These are phyloP conservation scores for Drosophila insularis DNA, from an alignment of 1,140 invertebrate species.

Conservation along the genomic window DNA sequence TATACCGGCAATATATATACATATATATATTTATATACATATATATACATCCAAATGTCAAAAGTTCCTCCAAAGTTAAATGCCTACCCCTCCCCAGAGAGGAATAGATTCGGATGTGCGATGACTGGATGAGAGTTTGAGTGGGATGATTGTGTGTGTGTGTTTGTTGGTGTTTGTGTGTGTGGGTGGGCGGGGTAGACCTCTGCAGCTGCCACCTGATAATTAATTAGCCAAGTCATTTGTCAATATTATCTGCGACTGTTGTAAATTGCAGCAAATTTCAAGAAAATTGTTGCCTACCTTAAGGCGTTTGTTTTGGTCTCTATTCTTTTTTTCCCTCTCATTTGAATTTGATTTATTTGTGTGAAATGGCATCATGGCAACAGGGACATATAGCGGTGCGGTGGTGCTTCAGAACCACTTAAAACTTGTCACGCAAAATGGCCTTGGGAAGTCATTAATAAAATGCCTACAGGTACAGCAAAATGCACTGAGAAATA, in stretches of 20 bases:
- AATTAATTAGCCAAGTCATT: constrained; percentile 66
- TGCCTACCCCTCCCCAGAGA: constrained; percentile 27
- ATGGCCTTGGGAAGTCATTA: constrained; percentile 9
- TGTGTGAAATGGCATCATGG: not conserved
- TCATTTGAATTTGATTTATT: constrained; percentile 44
- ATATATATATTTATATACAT: not conserved
- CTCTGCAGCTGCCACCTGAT: constrained; percentile 49
- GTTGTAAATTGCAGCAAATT: constrained; percentile 45
- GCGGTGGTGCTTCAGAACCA: not conserved
- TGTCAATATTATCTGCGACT: constrained; percentile 63
- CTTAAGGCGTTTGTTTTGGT: constrained; percentile 21
- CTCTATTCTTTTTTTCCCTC: not conserved
- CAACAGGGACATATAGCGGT: not conserved
- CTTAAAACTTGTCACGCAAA: constrained; percentile 39
- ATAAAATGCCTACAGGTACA: constrained; percentile 3
- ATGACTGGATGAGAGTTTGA: not conserved
- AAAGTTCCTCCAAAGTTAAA: constrained; percentile 55
- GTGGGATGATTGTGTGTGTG: not conserved
- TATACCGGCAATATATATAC: constrained; percentile 20
- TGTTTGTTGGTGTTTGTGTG: not conserved
- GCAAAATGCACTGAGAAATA: not conserved
- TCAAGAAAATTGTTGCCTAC: constrained; percentile 12
- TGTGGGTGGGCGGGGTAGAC: not conserved
- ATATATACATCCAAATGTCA: constrained; percentile 36
- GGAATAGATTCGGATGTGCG: not conserved